phyloP scores from a whole-genome alignment of 2,888 invertebrate species.

The Drosophila anomelani region DNA sequence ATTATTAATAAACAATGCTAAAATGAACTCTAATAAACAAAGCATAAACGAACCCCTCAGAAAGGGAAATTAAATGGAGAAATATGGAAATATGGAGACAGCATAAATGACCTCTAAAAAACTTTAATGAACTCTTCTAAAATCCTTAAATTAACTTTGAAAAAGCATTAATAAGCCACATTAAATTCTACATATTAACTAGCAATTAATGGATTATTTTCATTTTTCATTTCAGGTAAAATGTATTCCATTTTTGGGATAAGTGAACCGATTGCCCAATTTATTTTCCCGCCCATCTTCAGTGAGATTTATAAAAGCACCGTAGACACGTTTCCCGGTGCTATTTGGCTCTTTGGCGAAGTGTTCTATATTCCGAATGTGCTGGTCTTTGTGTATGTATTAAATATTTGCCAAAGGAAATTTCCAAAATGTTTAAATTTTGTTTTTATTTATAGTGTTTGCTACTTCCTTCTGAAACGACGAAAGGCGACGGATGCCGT shows the following conservation, averaged over 20 bases:
- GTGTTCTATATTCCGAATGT: slow-evolving; percentile 83
- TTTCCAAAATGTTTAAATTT: neutral
- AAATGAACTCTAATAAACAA: neutral
- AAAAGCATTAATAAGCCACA: too few relatives aligned
- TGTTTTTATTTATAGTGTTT: slow-evolving; percentile 51
- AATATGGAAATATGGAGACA: too few relatives aligned
- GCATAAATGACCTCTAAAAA: too few relatives aligned
- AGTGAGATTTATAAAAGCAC: slow-evolving; percentile 81
- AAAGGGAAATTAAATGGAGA: neutral
- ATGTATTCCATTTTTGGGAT: slow-evolving; percentile 84
- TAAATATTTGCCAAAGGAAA: neutral
- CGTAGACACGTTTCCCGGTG: slow-evolving; percentile 83
- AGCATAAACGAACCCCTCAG: too few relatives aligned
- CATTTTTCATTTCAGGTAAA: slow-evolving; percentile 65
- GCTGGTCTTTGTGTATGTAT: slow-evolving; percentile 83
- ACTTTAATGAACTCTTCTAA: too few relatives aligned
- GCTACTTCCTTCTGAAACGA: slow-evolving; percentile 71
- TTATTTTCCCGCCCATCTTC: slow-evolving; percentile 83
- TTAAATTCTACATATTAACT: too few relatives aligned
- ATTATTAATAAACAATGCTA: neutral
- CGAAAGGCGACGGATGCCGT: slow-evolving; percentile 59
- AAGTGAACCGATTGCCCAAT: slow-evolving; percentile 82
- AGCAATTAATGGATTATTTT: too few relatives aligned
- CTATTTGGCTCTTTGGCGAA: slow-evolving; percentile 83
- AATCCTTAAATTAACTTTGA: too few relatives aligned